Percentiles rank a stretch among this genome's conserved stretches.
These are phyloP conservation scores for Trichogramma pretiosum DNA, from an alignment of 1,140 invertebrate species.

Conservation along the genomic window DNA sequence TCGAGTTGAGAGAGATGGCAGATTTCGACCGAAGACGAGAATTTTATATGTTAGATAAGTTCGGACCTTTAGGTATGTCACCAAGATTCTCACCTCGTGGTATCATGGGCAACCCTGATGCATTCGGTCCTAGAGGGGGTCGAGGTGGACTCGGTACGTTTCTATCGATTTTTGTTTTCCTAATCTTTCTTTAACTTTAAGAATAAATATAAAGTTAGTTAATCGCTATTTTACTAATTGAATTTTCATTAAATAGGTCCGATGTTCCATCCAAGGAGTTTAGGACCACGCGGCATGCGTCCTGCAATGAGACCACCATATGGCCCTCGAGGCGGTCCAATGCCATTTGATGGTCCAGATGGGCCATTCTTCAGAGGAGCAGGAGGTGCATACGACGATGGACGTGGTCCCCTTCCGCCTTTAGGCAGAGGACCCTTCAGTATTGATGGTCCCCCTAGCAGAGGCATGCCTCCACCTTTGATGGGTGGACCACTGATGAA, in stretches of 20 bases:
- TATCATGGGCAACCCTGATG: constrained; percentile 23
- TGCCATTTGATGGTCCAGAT: constrained; percentile 1
- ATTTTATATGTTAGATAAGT: constrained; percentile 39
- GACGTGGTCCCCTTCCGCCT: constrained; percentile 29
- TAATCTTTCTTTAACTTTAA: neutral
- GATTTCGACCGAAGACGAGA: constrained; percentile 40
- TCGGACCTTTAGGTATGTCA: constrained; percentile 37
- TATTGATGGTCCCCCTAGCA: constrained; percentile 10
- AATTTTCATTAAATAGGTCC: constrained; percentile 28
- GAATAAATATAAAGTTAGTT: too few relatives aligned
- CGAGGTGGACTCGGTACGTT: constrained; percentile 39
- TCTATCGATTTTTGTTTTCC: constrained; percentile 11
- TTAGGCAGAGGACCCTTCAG: constrained; percentile 25
- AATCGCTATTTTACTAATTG: too few relatives aligned
- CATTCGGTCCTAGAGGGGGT: constrained; percentile 38
- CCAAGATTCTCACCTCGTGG: constrained; percentile 25
- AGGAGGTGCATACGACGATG: constrained; percentile 29
- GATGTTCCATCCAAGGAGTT: constrained; percentile 46
- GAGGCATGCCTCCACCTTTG: constrained; percentile 10
- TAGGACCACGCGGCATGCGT: constrained; percentile 41
- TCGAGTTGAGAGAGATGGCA: constrained; percentile 33
- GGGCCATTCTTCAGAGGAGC: constrained; percentile 10
- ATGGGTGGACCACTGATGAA: constrained; percentile 28
- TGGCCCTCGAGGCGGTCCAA: constrained; percentile 1
- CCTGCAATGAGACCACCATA: constrained; percentile 38